These are phyloP conservation scores for Aphyosemion australe DNA, from an alignment of 2,113 vertebrate genomes.

Conservation along the genomic window DNA sequence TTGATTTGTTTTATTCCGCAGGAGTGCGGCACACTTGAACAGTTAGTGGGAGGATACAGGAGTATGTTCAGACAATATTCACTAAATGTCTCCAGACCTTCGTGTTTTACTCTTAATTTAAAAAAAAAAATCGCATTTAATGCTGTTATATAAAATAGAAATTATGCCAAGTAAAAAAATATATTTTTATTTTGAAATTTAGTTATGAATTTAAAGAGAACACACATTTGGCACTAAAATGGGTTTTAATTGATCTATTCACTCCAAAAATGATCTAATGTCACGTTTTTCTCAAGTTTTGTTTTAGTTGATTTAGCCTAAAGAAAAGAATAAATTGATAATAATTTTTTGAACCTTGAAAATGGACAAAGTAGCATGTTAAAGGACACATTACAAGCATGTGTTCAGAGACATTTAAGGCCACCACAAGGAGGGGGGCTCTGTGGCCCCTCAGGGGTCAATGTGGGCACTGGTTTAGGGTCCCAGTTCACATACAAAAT, in stretches of 20 bases:
- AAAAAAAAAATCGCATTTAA: background rate
- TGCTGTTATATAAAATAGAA: background rate
- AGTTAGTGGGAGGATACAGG: background rate
- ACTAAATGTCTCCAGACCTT: background rate
- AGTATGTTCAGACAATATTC: background rate
- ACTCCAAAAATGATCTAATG: no score
- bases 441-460: constrained; percentile 54
- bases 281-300: no score
- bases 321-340: no score
- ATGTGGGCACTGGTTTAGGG: constrained; percentile 43
- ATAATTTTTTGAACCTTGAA: no score
- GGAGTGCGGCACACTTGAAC: constrained; percentile 14
- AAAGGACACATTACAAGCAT: constrained; percentile 22
- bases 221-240: no score
- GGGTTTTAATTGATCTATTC: no score
- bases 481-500: constrained; percentile 43
- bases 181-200: no score
- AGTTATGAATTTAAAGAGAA: no score
- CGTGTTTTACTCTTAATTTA: background rate
- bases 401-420: constrained; percentile 63
- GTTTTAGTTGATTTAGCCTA: no score
- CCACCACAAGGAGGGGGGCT: constrained; percentile 39
- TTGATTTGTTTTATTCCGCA: constrained; percentile 57
- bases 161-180: no score
- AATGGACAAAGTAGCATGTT: constrained; percentile 6